Evolutionary conservation across 2,888 invertebrate genomes (phyloP), one percentile per base, ranked within the genome.

Genomic region (Drosophila suboccidentalis): DNA sequence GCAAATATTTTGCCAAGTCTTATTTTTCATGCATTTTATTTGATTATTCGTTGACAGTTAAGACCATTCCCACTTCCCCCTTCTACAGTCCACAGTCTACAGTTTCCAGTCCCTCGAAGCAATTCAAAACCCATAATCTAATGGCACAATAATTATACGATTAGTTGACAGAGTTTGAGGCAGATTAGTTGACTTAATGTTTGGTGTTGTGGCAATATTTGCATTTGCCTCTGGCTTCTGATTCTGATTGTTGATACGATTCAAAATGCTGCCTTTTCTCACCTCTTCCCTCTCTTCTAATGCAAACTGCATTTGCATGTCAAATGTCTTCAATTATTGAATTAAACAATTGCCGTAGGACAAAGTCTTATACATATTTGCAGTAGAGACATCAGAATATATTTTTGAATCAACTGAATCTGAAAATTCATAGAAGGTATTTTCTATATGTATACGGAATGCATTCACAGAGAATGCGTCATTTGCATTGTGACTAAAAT

Each of bases 101-200:
- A 22, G 22, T 17, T 17, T 6, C 38, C 15, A 5, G 17, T 51
- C 17, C 47, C 58, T 13, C 19, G 19, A 10, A 34, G 44, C 70
- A 70, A 64, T 70, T 60, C 54, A 62, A 62, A 76, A 51, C 57
- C 71, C 58, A 62, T 67, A 78, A 78, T 71, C 71, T 64, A 71
- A 78, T 68, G 60, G 51, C 53, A 57, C 51, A 75, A 77, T 78
- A 77, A 78, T 78, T 78, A 75, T 67, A 64, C 66, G 66, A 71
- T 65, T 67, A 59, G 75, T 64, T 60, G 71, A 51, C 67, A 65
- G 57, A 57, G 47, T 58, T 69, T 49, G 51, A 43, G 49, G 41
- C 19, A 62, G 67, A 72, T 75, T 68, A 76, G 73, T 64, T 72
- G 75, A 71, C 75, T 71, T 74, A 74, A 78, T 74, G 46, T 49